Evolutionary conservation across 2,888 invertebrate genomes (phyloP).

Genomic region (Glaucopsyche alexis): DNA sequence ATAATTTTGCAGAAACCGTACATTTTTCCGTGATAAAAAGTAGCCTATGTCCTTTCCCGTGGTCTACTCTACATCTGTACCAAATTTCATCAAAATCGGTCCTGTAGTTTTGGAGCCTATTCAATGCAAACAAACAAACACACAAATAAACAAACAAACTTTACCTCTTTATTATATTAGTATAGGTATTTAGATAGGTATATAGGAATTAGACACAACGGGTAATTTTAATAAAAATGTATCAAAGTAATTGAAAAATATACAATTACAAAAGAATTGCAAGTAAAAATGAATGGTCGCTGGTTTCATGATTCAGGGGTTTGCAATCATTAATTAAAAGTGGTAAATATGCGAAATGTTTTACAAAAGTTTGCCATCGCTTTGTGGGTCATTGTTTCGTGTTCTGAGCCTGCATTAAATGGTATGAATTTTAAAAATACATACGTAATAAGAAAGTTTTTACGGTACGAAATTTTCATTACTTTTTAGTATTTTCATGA

Average conservation of each 20-base stretch:
- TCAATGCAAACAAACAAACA: no score
- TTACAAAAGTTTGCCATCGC: slow-evolving; percentile 17
- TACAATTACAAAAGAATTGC: neutral
- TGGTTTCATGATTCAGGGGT: neutral
- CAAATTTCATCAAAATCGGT: no score
- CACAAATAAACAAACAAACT: no score
- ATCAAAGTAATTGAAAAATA: neutral
- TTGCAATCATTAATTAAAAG: slow-evolving; percentile 22
- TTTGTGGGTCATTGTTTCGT: slow-evolving; percentile 19
- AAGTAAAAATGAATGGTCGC: neutral
- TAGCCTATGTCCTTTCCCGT: no score
- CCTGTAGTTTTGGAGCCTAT: no score
- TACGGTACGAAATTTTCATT: neutral
- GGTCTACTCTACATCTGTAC: no score
- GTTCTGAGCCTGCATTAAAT: slow-evolving; percentile 11
- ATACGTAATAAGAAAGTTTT: neutral
- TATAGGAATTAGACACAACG: no score
- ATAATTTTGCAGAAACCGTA: no score
- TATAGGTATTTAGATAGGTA: no score
- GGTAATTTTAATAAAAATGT: no score
- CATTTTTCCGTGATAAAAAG: no score
- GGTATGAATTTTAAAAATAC: neutral
- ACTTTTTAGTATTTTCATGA: neutral
- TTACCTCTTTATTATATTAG: no score
- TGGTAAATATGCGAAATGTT: slow-evolving; percentile 10